Evolutionary conservation across 1,140 invertebrate species (phyloP).

Genomic region (Alviniconcha marisindica): DNA sequence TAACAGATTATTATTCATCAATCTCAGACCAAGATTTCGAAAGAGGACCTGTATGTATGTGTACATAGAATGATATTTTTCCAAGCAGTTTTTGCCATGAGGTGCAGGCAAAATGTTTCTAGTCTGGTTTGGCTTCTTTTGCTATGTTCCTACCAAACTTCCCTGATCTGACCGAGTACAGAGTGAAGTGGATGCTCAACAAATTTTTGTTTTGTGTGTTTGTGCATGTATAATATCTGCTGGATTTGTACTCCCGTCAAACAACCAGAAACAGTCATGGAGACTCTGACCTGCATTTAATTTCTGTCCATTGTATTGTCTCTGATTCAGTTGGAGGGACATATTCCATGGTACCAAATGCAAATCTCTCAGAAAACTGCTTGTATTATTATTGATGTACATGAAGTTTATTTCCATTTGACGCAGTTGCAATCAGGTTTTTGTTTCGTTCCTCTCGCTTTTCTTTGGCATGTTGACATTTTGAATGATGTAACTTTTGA

Average conservation of each 20-base stretch:
- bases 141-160: not conserved
- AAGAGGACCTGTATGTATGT: not conserved
- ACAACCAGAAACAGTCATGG: no score
- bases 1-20: not conserved
- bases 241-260: not conserved
- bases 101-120: constrained; percentile 3
- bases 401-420: constrained; percentile 7
- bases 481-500: no score
- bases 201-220: no score
- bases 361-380: constrained; percentile 19
- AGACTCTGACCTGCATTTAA: constrained; percentile 3
- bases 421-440: constrained; percentile 3
- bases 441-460: not conserved
- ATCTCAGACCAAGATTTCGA: constrained; percentile 5
- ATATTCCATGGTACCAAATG: constrained; percentile 4
- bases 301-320: not conserved
- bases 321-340: not conserved
- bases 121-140: constrained; percentile 12
- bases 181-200: not conserved
- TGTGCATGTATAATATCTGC: not conserved
- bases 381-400: constrained; percentile 5
- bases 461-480: no score
- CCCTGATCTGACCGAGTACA: not conserved
- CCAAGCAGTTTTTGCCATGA: not conserved
- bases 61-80: not conserved